Conservation (phyloP, 2,797 vertebrate species). For the Holocentrus rufus region DNA sequence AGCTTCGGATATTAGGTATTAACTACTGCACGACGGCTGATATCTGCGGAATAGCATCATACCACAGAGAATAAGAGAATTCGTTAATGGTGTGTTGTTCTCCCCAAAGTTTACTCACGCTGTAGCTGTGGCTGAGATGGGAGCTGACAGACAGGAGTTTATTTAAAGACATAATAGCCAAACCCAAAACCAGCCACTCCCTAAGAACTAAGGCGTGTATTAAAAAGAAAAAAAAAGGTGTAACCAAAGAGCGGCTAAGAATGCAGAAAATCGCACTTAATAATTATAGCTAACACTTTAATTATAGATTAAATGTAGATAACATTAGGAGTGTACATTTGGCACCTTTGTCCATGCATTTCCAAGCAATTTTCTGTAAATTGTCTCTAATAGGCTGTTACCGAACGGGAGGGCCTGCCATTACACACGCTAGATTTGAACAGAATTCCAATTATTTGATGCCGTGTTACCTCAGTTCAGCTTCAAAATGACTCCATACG, state of each 20-base stretch:
- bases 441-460: constrained; percentile 67
- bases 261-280: constrained; percentile 68
- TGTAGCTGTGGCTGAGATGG: constrained; percentile 3
- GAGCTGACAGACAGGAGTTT: background rate
- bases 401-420: constrained; percentile 21
- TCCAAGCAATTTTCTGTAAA: constrained; percentile 55
- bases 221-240: constrained; percentile 9
- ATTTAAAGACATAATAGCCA: constrained; percentile 29
- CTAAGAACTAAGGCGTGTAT: constrained; percentile 23
- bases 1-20: constrained; percentile 25
- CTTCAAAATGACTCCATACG: constrained; percentile 50
- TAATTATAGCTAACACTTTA: constrained; percentile 45
- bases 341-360: constrained; percentile 42
- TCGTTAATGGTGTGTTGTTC: too few species aligned
- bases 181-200: constrained; percentile 19
- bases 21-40: background rate
- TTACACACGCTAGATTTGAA: constrained; percentile 63
- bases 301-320: too few species aligned
- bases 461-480: constrained; percentile 44
- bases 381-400: constrained; percentile 49
- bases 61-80: background rate
- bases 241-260: constrained; percentile 57
- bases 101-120: background rate
- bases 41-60: background rate
- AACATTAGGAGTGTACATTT: constrained; percentile 46